Base-by-base conservation (phyloP, 2,797 vertebrate genomes). In the Melopsittacus undulatus region DNA sequence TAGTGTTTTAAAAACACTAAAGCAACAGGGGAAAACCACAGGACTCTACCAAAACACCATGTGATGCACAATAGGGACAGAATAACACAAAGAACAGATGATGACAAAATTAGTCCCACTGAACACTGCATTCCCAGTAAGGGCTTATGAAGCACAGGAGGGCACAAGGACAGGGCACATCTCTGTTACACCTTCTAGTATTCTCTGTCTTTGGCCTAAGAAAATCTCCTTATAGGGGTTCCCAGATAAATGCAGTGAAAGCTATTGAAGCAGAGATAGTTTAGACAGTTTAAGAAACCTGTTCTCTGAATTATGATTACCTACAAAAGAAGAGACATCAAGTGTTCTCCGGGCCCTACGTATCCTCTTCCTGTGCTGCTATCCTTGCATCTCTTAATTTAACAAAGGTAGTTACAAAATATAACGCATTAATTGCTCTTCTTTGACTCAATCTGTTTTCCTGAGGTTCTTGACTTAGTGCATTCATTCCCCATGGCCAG, bases 1-100 rank as follows among this genome's bases (percentile, higher is more conserved):
- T 2, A 34, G 3, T 0, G 4, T 12, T 72, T 27, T 3, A 54
- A 49, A 6, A 8, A 26, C 45, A 8, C 7, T 14, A 36, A 79
- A 51, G 26, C 7, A 73, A 51, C 2, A 8, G 29, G 52, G 42
- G 21, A 76, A 91, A 83, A 34, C 8, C 4, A 22, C 26, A 14
- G 51, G 54, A 70, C 18, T 24, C 36, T 45, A 62, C 27, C n/a
- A 56, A 59, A 82, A 51, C 4, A 5, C 7, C 9, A 5, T 1
- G 4, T 14, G 38, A 61, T 14, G 9, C 8, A 12, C 2, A 2
- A n/a, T 7, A 62, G 26, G 36, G 45, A 45, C 17, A 36, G 3
- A 32, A 19, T 13, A 14, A 56, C 12, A 66, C 8, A 13, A 48
- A 48, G 51, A 75, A 57, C 11, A 36, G 36, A 36, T 56, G 20